phyloP scores from a whole-genome alignment of 1,140 invertebrate genomes.

The Pseudomyrmex concolor region DNA sequence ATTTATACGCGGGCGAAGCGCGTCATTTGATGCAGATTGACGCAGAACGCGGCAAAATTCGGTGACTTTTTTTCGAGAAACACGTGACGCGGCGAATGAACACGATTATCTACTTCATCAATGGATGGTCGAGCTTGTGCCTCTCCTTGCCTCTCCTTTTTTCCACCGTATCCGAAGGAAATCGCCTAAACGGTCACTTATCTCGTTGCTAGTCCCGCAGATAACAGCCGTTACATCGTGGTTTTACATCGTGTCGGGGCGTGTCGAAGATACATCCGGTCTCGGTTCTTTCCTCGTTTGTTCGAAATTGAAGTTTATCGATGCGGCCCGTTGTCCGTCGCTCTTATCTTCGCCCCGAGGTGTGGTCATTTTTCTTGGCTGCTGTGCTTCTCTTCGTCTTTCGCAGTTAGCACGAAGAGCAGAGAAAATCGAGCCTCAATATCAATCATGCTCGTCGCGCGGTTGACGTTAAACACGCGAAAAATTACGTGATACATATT shows the following conservation, averaged over 20 bases:
- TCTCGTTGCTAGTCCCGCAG: slow-evolving; percentile 63
- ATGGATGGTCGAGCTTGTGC: slow-evolving; percentile 13
- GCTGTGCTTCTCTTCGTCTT: slow-evolving; percentile 4
- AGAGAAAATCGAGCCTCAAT: background rate
- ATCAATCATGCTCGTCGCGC: slow-evolving; percentile 26
- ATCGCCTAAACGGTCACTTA: slow-evolving; percentile 67
- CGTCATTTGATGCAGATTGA: slow-evolving; percentile 30
- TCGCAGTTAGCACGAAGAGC: background rate
- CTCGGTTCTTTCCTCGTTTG: slow-evolving; percentile 71
- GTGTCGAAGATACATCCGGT: slow-evolving; percentile 67
- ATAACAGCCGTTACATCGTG: slow-evolving; percentile 64
- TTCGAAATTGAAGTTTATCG: slow-evolving; percentile 74
- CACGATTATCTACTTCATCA: slow-evolving; percentile 45
- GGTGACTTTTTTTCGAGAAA: slow-evolving; percentile 19
- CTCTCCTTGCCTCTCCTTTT: background rate
- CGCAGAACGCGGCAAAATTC: slow-evolving; percentile 16
- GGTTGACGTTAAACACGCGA: slow-evolving; percentile 3
- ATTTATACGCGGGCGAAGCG: background rate
- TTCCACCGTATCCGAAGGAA: slow-evolving; percentile 54
- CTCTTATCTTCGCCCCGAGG: slow-evolving; percentile 65
- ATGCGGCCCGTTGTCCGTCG: slow-evolving; percentile 64
- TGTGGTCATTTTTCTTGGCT: slow-evolving; percentile 61
- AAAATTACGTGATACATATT: background rate
- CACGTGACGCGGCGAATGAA: slow-evolving; percentile 1
- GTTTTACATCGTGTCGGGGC: slow-evolving; percentile 74